Conservation (phyloP, 1,140 invertebrate genomes). For the Hirudo medicinalis region DNA sequence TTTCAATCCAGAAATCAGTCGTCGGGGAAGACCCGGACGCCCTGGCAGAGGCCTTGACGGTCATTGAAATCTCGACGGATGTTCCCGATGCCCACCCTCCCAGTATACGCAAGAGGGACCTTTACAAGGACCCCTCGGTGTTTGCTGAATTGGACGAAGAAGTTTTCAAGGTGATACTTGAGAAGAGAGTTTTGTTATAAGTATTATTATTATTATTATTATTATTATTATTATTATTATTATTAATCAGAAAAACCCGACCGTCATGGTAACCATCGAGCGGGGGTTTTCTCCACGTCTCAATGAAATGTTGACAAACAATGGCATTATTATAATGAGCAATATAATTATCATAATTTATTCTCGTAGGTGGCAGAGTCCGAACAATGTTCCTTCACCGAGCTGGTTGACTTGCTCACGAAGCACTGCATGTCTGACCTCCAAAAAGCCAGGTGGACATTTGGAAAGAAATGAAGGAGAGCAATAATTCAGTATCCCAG, state of each 20-base stretch:
- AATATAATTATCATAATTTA: not conserved
- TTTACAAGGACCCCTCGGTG: slow-evolving; percentile 81
- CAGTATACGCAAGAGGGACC: slow-evolving; percentile 77
- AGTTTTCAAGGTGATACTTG: slow-evolving; percentile 67
- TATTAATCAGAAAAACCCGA: too few relatives aligned
- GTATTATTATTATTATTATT: not conserved
- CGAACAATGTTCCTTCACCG: slow-evolving; percentile 92
- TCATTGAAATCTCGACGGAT: slow-evolving; percentile 39
- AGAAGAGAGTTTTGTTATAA: not conserved
- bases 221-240: not conserved
- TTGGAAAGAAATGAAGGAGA: too few relatives aligned
- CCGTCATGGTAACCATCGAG: too few relatives aligned
- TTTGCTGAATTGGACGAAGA: slow-evolving; percentile 90
- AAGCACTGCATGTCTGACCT: slow-evolving; percentile 84
- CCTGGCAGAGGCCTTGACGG: slow-evolving; percentile 1
- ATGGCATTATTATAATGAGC: not conserved
- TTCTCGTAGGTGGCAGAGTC: slow-evolving; percentile 71
- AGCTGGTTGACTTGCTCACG: slow-evolving; percentile 79
- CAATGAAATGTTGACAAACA: not conserved
- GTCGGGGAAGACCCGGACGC: not conserved
- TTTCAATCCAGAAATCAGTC: slow-evolving; percentile 5
- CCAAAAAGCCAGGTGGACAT: slow-evolving; percentile 61
- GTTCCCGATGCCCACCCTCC: slow-evolving; percentile 81
- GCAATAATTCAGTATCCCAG: not conserved
- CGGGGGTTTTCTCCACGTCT: not conserved